Base-by-base conservation (phyloP, 2,113 vertebrate species). In the Silurus glanis region DNA sequence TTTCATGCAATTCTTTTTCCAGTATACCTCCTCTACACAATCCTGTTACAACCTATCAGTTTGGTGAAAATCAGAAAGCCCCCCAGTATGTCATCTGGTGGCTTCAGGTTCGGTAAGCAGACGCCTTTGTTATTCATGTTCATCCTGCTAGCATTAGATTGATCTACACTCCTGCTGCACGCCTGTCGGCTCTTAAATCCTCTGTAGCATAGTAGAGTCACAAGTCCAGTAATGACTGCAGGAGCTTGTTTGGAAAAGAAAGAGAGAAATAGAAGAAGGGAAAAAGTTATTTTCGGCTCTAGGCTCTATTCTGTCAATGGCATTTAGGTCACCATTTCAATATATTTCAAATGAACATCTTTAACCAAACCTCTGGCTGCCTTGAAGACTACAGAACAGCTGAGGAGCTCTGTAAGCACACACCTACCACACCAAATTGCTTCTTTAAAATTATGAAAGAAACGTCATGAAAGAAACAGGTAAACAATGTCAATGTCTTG, bases 51-150 rank as follows among this genome's bases (percentile, higher is more conserved):
- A 45, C 16, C 55, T 7, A 58, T 56, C 55, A 21, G 19, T 5
- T 80, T 80, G 19, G 1, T 59, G 53, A 61, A 61, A 80, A 80
- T 61, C 78, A 80, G 56, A 80, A 19, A 61, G 56, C 47, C 9
- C 10, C 19, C 28, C 76, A 28, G 25, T 19, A 16, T 80, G 56
- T 45, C 56, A 59, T 61, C 28, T 10, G 59, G 16, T 47, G 17
- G 37, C 28, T 61, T 80, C 4, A 61, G 56, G 78, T 61, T 59
- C 78, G 47, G 78, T 80, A 80, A 80, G 19, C 78, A 80, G 58
- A 80, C 78, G 55, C 28, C 56, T 80, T 80, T 61, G 17, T 80
- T 61, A 47, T 80, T 80, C n/a, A 16, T 61, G 28, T 61, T 61
- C 12, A 61, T 80, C 12, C 28, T 61, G 56, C 17, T 61, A 47